Evolutionary conservation across 2,797 vertebrate species (phyloP), one percentile per base, ranked within the genome.

Genomic region (Bradypodion pumilum): DNA sequence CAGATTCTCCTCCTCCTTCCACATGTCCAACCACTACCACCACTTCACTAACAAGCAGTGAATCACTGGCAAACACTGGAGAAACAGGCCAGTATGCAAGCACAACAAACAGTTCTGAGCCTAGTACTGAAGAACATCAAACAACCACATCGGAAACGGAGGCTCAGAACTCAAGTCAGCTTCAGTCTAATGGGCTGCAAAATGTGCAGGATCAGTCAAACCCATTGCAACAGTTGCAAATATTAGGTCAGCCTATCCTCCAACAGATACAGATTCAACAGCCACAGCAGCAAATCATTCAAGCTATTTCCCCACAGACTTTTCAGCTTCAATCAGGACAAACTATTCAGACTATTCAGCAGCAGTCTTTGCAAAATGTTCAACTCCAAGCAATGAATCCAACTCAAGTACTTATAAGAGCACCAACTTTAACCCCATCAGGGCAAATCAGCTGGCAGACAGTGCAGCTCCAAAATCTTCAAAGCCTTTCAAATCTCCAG

Each of bases 391-490:
- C 98, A 87, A 96, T 99, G 91, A 99, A 98, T 95, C 97, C 97
- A 68, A 97, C 98, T 89, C 98, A 99, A 96, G 97, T 99, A 92
- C 97, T 99, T 87, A 99, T 99, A 90, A 97, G 98, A 88, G 97
- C 98, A 90, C 99, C 99, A 5, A 99, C 98, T 82, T 94, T 99
- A 93, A 98, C 98, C 37, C 97, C 99, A 23, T 98, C 97, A 49
- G 99, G 99, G 73, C 98, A 99, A 94, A 98, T 99, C 94, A 99
- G 98, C 93, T 99, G 99, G 99, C 99, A 99, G 90, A 99, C 98
- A 35, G 96, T 99, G 84, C 99, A 99, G 95, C 96, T 99, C 91
- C 98, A 97, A 91, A 97, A 97, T 92, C 95, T 98, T 2, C 97
- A 98, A 63, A 98, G 97, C 46, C 96, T 99, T 90, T 97, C 98